Base-by-base conservation (phyloP, 2,113 vertebrate genomes). In the Nannobrachium achirus region DNA sequence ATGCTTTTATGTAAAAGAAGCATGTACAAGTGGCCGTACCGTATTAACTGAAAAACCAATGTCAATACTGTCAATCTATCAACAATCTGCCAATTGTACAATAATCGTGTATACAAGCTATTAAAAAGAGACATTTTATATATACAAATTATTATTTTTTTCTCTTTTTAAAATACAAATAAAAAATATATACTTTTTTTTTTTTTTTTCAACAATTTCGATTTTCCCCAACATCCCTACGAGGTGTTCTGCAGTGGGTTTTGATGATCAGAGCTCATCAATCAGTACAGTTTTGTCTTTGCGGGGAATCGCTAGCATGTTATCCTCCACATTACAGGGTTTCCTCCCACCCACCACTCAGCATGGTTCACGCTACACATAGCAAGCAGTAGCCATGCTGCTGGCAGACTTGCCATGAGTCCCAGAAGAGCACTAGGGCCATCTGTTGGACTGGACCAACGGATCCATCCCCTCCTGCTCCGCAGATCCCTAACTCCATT, bases 371-470 rank as follows among this genome's bases (percentile, higher is more conserved):
- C 6, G 65, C n/a, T 44, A 18, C 65, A 75, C 46, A 8, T 8
- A 52, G 15, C 71, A 39, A 66, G 61, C 62, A 18, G 50, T 49
- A 59, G 52, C 52, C 0, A 18, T 8, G 68, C n/a, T 8, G 68
- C 13, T 56, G 62, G 50, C 67, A 79, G 66, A 11, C 56, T 56
- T 33, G 49, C 49, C 59, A 19, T 15, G 50, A 25, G 70, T 78
- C 70, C 74, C 69, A 7, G 45, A 18, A 60, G 76, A 76, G 59
- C 66, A 6, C 39, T 64, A 46, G 63, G 66, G 69, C 75, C 80
- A 83, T 78, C 83, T 83, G 75, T 82, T 10, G 59, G 63, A 41
- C 69, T 19, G 33, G 40, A 52, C 19, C 2, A 7, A 19, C 13
- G 55, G 49, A 39, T 49, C 18, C 6, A 46, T 25, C 25, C 25